Conservation (phyloP, 1,140 invertebrate species). For the Thaumetopoea pityocampa region DNA sequence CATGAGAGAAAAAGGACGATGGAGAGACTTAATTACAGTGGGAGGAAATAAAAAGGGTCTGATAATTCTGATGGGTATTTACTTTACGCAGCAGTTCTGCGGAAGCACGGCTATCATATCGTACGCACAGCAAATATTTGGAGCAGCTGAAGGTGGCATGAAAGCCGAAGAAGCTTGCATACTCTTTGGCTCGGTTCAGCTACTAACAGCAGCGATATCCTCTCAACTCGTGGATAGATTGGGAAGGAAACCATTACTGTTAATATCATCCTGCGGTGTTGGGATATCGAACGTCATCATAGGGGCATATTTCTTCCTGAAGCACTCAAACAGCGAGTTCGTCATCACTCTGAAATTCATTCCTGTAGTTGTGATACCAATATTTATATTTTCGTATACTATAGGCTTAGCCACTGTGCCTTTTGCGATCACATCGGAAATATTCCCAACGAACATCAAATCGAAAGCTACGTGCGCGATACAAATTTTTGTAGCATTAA, state of each 20-base stretch:
- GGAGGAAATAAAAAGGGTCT: slow-evolving; percentile 80
- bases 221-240: slow-evolving; percentile 82
- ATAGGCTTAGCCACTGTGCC: slow-evolving; percentile 85
- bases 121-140: slow-evolving; percentile 85
- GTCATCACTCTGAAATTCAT: slow-evolving; percentile 74
- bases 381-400: slow-evolving; percentile 83
- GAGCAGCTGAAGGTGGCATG: slow-evolving; percentile 72
- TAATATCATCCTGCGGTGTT: slow-evolving; percentile 78
- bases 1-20: slow-evolving; percentile 72
- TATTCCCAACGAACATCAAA: slow-evolving; percentile 84
- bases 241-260: slow-evolving; percentile 82
- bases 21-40: slow-evolving; percentile 77
- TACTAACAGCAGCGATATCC: slow-evolving; percentile 79
- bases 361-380: slow-evolving; percentile 80
- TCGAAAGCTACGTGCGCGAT: slow-evolving; percentile 79
- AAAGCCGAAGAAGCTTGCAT: slow-evolving; percentile 77
- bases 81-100: slow-evolving; percentile 85
- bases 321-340: slow-evolving; percentile 53
- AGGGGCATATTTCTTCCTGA: slow-evolving; percentile 79
- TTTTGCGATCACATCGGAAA: slow-evolving; percentile 83
- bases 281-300: slow-evolving; percentile 75
- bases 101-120: slow-evolving; percentile 86
- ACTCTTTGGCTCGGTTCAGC: slow-evolving; percentile 80
- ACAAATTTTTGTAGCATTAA: slow-evolving; percentile 70
- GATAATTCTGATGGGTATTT: slow-evolving; percentile 79